Conservation (phyloP, 2,113 vertebrate species). For the Diphyllodes magnificus region DNA sequence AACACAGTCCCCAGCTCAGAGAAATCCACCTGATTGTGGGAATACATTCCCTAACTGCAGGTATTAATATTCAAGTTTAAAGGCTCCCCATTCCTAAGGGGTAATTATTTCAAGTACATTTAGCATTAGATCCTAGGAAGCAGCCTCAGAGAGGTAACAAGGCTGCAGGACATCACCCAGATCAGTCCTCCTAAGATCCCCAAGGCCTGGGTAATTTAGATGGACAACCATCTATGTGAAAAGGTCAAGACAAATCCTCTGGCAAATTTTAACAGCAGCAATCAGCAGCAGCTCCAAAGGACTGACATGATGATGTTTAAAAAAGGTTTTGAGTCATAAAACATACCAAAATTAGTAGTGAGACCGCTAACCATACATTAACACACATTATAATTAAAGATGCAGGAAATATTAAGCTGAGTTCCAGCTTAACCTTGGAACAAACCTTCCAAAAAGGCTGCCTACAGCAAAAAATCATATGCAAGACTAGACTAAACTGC, state of each 20-base stretch:
- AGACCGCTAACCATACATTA: neutral
- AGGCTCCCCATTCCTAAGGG: neutral
- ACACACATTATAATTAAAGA: neutral
- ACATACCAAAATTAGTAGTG: neutral
- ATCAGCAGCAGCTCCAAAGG: neutral
- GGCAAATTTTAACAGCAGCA: neutral
- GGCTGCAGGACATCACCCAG: neutral
- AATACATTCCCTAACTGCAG: neutral
- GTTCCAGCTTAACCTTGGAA: neutral
- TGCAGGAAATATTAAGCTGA: neutral
- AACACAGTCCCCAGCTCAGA: neutral
- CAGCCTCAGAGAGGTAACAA: neutral
- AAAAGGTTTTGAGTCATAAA: neutral
- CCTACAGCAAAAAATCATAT: neutral
- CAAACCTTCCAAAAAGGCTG: neutral
- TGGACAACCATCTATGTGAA: neutral
- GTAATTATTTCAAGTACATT: neutral
- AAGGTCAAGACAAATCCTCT: neutral
- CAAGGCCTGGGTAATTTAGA: neutral
- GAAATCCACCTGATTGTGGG: neutral
- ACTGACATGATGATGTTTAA: neutral
- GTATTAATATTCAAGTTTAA: neutral
- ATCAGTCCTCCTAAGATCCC: neutral
- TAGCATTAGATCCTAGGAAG: neutral
- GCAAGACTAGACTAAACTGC: neutral